Conservation (phyloP, 2,113 vertebrate species). For the Balaeniceps rex region DNA sequence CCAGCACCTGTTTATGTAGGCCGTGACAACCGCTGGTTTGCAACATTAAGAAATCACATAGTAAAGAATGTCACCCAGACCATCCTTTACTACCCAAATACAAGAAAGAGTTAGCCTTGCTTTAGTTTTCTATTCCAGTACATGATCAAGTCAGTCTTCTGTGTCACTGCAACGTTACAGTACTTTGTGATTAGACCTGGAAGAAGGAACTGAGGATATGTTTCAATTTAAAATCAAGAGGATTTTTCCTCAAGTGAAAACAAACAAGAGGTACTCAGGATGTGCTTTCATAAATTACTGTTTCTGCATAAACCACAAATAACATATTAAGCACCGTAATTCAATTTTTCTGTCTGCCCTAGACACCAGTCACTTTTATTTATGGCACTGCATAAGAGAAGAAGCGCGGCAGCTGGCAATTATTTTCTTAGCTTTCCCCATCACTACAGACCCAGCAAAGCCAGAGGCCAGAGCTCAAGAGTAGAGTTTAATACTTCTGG, state of each 20-base stretch:
- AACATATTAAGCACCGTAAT: constrained; percentile 37
- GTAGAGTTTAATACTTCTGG: neutral
- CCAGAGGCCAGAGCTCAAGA: neutral
- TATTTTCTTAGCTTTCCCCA: neutral
- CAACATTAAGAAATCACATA: neutral
- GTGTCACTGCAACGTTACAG: accelerated
- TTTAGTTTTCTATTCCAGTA: neutral
- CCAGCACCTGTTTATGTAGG: neutral
- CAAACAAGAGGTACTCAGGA: neutral
- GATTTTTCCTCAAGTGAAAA: neutral
- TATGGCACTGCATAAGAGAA: accelerated
- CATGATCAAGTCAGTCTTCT: neutral
- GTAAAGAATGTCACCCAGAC: neutral
- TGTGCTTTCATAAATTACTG: neutral
- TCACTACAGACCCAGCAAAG: neutral
- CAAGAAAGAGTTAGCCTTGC: neutral
- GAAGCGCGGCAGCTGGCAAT: neutral
- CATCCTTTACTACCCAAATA: neutral
- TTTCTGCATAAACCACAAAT: constrained; percentile 1
- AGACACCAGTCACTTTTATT: neutral
- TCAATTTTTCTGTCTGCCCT: constrained; percentile 22
- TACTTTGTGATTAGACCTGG: neutral
- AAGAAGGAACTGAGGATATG: neutral
- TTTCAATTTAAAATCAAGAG: neutral
- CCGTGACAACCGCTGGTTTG: neutral